Conservation (phyloP, 1,140 invertebrate genomes). For the Drosophila ironensis region DNA sequence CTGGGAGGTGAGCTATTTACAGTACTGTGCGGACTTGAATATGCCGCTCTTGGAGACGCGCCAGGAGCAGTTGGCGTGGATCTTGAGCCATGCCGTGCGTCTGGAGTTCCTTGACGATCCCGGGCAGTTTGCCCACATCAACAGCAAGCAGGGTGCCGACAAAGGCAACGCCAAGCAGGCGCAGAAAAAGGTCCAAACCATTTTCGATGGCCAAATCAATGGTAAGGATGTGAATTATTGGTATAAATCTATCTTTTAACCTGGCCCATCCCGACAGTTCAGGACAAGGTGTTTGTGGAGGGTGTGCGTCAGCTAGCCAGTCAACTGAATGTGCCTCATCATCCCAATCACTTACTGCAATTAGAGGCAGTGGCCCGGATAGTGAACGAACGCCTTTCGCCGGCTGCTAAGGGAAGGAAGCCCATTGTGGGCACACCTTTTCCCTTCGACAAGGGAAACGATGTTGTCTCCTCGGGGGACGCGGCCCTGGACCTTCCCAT, state of each 20-base stretch:
- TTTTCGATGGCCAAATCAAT: constrained; percentile 79
- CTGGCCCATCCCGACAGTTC: constrained; percentile 87
- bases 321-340: constrained; percentile 89
- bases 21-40: constrained; percentile 90
- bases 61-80: constrained; percentile 91
- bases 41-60: constrained; percentile 84
- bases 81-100: constrained; percentile 91
- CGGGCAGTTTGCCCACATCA: constrained; percentile 87
- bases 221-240: constrained; percentile 84
- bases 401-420: constrained; percentile 86
- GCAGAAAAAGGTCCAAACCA: constrained; percentile 43
- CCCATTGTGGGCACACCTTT: constrained; percentile 87
- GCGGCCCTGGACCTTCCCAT: constrained; percentile 89
- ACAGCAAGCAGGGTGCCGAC: constrained; percentile 83
- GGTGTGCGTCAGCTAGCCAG: constrained; percentile 90
- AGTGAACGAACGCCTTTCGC: constrained; percentile 86
- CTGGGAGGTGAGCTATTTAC: constrained; percentile 89
- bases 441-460: constrained; percentile 84
- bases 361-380: constrained; percentile 89
- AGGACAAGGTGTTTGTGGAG: constrained; percentile 90
- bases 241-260: background rate
- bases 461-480: constrained; percentile 83
- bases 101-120: constrained; percentile 91
- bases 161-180: constrained; percentile 81
- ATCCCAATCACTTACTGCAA: constrained; percentile 91